A percentile compares a stretch with the other conserved stretches of the same genome.
Evolutionary conservation across 2,113 vertebrate species (phyloP).

Genomic region (Vicugna pacos): DNA sequence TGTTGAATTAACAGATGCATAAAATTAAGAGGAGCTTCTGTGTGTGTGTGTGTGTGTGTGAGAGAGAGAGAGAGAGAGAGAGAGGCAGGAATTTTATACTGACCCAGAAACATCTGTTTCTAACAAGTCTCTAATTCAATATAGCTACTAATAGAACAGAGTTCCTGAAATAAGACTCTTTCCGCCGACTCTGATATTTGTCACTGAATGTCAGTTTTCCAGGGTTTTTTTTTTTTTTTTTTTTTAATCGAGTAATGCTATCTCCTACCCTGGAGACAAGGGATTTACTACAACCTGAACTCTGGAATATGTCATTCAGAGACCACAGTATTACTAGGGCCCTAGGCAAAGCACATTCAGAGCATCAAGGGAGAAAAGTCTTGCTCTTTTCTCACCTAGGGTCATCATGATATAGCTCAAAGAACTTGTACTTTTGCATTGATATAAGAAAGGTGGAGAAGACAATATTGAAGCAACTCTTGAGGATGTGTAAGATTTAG

Average conservation of each 20-base stretch:
- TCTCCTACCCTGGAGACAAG: neutral
- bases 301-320: neutral
- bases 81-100: neutral
- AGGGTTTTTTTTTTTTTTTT: too few relatives aligned
- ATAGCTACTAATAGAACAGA: neutral
- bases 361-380: neutral
- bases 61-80: neutral
- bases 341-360: neutral
- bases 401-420: neutral
- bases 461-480: neutral
- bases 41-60: neutral
- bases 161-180: neutral
- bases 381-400: neutral
- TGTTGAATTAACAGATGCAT: neutral
- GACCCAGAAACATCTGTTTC: neutral
- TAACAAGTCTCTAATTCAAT: neutral
- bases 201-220: neutral
- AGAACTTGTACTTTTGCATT: neutral
- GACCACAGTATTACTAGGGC: neutral
- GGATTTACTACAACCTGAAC: neutral
- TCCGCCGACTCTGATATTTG: neutral
- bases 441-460: neutral
- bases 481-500: neutral
- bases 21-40: neutral
- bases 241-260: neutral